A percentile compares a stretch with the other conserved stretches of the same genome.
These are phyloP conservation scores for Drosophila pseudotakahashii DNA, from an alignment of 2,888 invertebrate genomes.

Conservation along the genomic window DNA sequence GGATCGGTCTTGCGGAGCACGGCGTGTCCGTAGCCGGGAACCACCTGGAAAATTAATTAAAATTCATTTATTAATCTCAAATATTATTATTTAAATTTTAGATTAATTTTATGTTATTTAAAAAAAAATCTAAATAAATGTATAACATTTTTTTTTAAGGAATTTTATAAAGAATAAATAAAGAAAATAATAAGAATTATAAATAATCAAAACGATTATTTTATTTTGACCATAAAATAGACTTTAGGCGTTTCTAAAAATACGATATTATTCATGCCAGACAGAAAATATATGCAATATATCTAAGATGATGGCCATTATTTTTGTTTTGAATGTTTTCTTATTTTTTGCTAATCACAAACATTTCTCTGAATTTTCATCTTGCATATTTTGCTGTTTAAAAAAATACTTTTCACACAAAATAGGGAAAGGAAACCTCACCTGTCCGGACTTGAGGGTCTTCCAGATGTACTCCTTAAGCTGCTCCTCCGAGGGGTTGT, in stretches of 20 bases:
- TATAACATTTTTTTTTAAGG: too few species aligned
- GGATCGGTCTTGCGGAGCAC: conserved; percentile 95
- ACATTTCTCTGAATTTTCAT: not conserved
- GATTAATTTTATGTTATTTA: too few species aligned
- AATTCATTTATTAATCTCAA: not conserved
- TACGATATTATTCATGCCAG: not conserved
- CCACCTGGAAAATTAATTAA: conserved; percentile 85
- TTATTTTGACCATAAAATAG: not conserved
- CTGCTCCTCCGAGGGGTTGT: conserved; percentile 94
- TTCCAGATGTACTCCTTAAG: conserved; percentile 99
- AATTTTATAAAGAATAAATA: not conserved
- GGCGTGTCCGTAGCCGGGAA: conserved; percentile 95
- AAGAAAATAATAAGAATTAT: not conserved
- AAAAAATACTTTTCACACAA: too few species aligned
- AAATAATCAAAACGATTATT: not conserved
- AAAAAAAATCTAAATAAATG: too few species aligned
- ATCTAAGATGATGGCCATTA: not conserved
- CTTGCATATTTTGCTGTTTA: too few species aligned
- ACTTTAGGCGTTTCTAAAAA: conserved; percentile 2
- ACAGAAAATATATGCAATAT: not conserved
- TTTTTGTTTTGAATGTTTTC: conserved; percentile 7
- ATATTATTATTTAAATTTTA: too few species aligned
- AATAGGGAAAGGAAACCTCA: conserved; percentile 30
- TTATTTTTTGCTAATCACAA: not conserved
- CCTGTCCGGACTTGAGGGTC: conserved; percentile 93